Evolutionary conservation across 2,113 vertebrate species (phyloP).

Genomic region (Ptychochromis oligacanthus): DNA sequence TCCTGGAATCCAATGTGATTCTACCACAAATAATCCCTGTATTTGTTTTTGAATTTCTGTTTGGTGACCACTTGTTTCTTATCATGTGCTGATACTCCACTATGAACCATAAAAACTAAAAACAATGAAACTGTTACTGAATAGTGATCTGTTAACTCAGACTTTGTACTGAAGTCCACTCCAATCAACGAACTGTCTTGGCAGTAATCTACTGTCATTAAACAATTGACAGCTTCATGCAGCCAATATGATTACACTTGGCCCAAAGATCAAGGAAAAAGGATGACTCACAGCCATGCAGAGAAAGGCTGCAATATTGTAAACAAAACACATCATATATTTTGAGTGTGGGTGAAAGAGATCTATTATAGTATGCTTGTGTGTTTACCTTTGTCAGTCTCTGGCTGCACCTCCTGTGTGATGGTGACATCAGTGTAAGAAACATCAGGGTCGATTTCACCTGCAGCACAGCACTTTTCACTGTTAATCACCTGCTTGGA

Average conservation of each 20-base stretch:
- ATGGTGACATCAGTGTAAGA: slow-evolving; percentile 11
- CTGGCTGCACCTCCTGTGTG: background rate
- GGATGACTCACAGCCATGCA: background rate
- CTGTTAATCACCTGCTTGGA: background rate
- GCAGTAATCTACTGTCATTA: background rate
- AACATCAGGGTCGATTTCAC: background rate
- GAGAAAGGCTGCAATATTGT: background rate
- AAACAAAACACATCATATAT: background rate
- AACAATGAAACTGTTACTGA: too few relatives aligned
- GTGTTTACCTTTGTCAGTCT: background rate
- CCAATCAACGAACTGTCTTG: background rate
- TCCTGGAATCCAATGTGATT: background rate
- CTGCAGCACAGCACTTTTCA: background rate
- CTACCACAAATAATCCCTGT: background rate
- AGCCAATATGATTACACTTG: background rate
- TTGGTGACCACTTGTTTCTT: background rate
- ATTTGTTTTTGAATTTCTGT: background rate
- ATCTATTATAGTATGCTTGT: background rate
- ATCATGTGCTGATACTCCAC: background rate
- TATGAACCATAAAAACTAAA: too few relatives aligned
- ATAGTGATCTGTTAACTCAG: too few relatives aligned
- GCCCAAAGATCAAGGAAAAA: background rate
- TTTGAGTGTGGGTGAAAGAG: background rate
- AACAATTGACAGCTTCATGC: background rate
- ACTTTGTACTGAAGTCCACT: too few relatives aligned